Base-by-base conservation (phyloP, 2,797 vertebrate genomes). In the Tokudaia tokunoshimensis region DNA sequence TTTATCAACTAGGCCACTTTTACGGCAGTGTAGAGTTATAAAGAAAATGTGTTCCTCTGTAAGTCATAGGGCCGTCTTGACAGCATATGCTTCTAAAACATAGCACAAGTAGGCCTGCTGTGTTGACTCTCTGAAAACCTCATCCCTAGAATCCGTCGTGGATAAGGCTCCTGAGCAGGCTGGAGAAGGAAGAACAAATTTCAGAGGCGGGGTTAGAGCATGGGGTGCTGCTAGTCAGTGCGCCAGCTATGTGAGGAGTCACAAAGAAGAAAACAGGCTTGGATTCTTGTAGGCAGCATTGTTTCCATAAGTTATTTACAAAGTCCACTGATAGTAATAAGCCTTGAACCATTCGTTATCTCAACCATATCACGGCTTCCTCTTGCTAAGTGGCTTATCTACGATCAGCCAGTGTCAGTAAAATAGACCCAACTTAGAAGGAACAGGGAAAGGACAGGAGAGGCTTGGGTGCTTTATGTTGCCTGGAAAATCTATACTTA, bases 311-410 rank as follows among this genome's bases (percentile, higher is more conserved):
- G 26, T 84, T 52, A 47, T 89, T 79, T 81, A 55, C n/a, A 87
- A 83, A 96, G 96, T 19, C 22, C 14, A 65, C 70, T 31, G 55
- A 55, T 7, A 50, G 12, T 65, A 70, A 85, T 74, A 78, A 84
- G 61, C n/a, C 79, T 80, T 41, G 55, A 24, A 8, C 85, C 29
- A 41, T 93, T 11, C 7, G 31, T 70, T 44, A 14, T 78, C 86
- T 61, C 63, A 6, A 37, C 80, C 24, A 80, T 70, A 83, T 44
- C 74, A 86, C 70, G 34, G 19, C 63, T 24, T 80, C 37, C 13
- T 81, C 47, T 91, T 92, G 81, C 11, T 72, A 91, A 83, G 26
- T 72, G 88, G 47, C 61, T 94, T 15, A 47, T 52, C 70, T 87
- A 63, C 84, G 84, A 89, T 17, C 88, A 86, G 11, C 22, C 57